These are phyloP conservation scores for Platerodrilus igneus DNA, from an alignment of 2,888 invertebrate genomes.

Conservation along the genomic window DNA sequence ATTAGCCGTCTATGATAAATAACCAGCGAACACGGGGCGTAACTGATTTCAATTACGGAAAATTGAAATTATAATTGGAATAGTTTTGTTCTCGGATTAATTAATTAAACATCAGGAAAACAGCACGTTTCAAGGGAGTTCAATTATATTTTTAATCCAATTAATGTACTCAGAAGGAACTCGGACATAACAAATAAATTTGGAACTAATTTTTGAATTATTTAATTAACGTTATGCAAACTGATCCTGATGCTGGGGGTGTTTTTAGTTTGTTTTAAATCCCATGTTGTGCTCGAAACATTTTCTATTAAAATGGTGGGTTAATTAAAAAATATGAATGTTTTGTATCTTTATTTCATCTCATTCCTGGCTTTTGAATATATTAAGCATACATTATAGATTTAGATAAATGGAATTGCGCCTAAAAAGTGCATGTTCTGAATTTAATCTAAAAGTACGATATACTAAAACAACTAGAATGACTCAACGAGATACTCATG, in stretches of 20 bases:
- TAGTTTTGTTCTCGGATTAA: conserved; percentile 35
- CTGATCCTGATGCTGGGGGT: conserved; percentile 18
- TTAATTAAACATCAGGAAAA: conserved; percentile 33
- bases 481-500: too few species aligned
- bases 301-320: conserved; percentile 18
- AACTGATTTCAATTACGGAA: conserved; percentile 39
- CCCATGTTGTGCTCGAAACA: conserved; percentile 12
- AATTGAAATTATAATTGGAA: conserved; percentile 42
- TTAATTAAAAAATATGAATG: conserved; percentile 24
- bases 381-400: too few species aligned
- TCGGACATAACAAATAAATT: conserved; percentile 21
- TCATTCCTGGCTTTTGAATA: too few species aligned
- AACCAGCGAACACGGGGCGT: conserved; percentile 28
- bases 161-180: conserved; percentile 19
- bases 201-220: conserved; percentile 25
- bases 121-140: conserved; percentile 20
- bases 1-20: conserved; percentile 37
- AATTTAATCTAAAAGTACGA: too few species aligned
- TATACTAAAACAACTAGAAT: too few species aligned
- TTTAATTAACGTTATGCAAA: conserved; percentile 19
- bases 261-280: conserved; percentile 18
- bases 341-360: too few species aligned
- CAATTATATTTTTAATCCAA: conserved; percentile 25
- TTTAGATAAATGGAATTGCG: too few species aligned
- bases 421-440: too few species aligned